These are phyloP conservation scores for Hycleus cichorii DNA, from an alignment of 1,140 invertebrate species.

Conservation along the genomic window DNA sequence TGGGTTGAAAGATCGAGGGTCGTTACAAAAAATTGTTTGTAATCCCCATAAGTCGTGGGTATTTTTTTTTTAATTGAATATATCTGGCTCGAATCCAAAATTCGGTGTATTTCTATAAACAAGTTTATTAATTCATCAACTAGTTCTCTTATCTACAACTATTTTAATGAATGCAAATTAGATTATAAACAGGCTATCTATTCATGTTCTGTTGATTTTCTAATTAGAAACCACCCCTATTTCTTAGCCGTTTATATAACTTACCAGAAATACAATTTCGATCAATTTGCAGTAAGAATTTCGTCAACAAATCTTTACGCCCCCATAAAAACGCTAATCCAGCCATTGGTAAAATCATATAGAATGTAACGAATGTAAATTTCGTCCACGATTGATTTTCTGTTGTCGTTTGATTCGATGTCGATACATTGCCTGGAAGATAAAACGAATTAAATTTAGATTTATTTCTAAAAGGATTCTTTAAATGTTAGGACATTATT, in stretches of 20 bases:
- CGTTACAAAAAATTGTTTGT: no score
- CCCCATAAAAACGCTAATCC: constrained; percentile 21
- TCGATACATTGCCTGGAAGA: constrained; percentile 5
- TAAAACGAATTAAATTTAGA: background rate
- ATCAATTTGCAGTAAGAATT: constrained; percentile 25
- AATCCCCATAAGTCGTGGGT: no score
- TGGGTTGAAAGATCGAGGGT: no score
- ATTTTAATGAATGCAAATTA: background rate
- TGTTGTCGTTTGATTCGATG: background rate
- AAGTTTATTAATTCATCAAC: background rate
- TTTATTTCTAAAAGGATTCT: background rate
- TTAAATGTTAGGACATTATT: constrained; percentile 10
- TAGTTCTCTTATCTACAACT: background rate
- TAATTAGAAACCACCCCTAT: background rate
- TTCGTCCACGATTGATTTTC: constrained; percentile 5
- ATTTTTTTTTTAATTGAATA: no score
- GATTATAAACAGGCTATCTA: background rate
- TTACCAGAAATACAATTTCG: constrained; percentile 27
- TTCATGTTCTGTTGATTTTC: constrained; percentile 6
- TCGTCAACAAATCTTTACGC: constrained; percentile 19
- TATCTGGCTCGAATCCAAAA: background rate
- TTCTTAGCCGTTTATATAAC: background rate
- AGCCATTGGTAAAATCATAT: constrained; percentile 27
- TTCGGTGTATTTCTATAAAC: background rate
- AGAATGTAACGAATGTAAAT: constrained; percentile 15